Percentiles rank a stretch among this genome's conserved stretches.
phyloP scores from a whole-genome alignment of 2,113 vertebrate genomes.

The Plotosus lineatus region DNA sequence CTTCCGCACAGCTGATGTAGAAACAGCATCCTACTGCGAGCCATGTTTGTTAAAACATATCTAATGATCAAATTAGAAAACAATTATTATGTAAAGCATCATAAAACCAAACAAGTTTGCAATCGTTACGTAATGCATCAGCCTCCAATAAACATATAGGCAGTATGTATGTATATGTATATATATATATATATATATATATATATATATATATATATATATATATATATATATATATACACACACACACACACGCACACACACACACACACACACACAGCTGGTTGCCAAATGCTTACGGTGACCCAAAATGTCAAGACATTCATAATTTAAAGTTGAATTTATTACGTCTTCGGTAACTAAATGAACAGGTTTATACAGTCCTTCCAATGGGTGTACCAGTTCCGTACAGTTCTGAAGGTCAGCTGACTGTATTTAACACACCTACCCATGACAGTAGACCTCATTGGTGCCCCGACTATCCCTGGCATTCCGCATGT shows the following conservation, averaged over 20 bases:
- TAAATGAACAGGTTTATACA: constrained; percentile 5
- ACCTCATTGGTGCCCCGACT: constrained; percentile 57
- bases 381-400: neutral
- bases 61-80: neutral
- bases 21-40: neutral
- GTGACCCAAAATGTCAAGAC: no score
- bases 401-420: constrained; percentile 49
- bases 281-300: no score
- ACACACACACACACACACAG: no score
- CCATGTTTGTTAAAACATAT: neutral
- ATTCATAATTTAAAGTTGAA: neutral
- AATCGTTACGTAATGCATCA: no score
- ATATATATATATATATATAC: no score
- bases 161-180: no score
- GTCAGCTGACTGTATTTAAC: constrained; percentile 65
- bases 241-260: neutral
- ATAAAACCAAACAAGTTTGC: neutral
- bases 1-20: neutral
- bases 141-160: no score
- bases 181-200: no score
- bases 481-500: constrained; percentile 49
- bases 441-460: constrained; percentile 57
- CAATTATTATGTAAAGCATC: neutral
- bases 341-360: neutral
- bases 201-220: no score